These are phyloP conservation scores for Acyrthosiphon pisum DNA, from an alignment of 1,140 invertebrate species.

Conservation along the genomic window DNA sequence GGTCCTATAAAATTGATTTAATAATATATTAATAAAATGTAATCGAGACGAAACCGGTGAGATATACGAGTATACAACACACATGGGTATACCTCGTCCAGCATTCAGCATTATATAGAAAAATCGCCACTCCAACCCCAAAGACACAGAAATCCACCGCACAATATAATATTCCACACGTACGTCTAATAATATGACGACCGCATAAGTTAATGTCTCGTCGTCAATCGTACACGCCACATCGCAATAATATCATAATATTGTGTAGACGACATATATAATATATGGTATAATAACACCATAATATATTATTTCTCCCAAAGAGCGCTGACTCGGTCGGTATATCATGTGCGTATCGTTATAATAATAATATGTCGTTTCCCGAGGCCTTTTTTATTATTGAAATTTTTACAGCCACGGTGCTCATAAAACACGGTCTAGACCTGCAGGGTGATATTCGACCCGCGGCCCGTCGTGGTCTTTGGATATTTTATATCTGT, in stretches of 20 bases:
- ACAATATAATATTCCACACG: not conserved
- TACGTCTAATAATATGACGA: not conserved
- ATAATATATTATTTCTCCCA: slow-evolving; percentile 5
- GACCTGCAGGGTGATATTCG: not conserved
- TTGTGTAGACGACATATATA: not conserved
- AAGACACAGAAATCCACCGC: not conserved
- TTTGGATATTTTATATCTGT: not conserved
- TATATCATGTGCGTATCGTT: not conserved
- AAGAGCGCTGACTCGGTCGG: not conserved
- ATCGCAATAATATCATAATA: not conserved
- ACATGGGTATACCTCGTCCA: too few relatives aligned
- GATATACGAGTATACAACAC: too few relatives aligned
- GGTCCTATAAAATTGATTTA: too few relatives aligned
- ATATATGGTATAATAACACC: not conserved
- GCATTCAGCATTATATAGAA: not conserved
- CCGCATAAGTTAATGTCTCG: not conserved
- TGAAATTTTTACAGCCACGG: not conserved
- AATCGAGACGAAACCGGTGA: too few relatives aligned
- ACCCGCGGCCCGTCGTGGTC: not conserved
- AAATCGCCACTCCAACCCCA: not conserved
- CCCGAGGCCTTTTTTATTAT: not conserved
- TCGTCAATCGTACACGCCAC: not conserved
- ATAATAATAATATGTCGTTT: not conserved
- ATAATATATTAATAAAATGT: too few relatives aligned
- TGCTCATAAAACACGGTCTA: not conserved